Evolutionary conservation across 2,888 invertebrate genomes (phyloP).

Genomic region (Odiellus spinosus): DNA sequence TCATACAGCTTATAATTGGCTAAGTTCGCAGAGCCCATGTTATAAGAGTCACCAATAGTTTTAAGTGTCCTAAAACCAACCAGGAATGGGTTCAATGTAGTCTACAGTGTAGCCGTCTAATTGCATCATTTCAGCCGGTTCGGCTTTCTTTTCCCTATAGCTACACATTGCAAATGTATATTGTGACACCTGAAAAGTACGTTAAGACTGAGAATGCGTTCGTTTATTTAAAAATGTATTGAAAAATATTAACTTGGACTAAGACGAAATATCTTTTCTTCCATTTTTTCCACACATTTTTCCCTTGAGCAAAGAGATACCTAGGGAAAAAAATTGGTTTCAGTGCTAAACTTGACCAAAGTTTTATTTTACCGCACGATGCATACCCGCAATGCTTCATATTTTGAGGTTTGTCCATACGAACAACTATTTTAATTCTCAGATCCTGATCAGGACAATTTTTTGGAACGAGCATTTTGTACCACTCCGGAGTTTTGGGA

Average conservation of each 20-base stretch:
- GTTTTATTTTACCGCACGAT: not conserved
- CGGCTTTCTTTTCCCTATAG: slow-evolving; percentile 96
- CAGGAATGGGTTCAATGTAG: slow-evolving; percentile 89
- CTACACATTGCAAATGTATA: slow-evolving; percentile 99
- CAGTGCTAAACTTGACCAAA: too few relatives aligned
- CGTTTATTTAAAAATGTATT: slow-evolving; percentile 2
- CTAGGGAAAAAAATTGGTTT: slow-evolving; percentile 31
- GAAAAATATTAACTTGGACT: slow-evolving; percentile 56
- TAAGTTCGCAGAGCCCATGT: too few relatives aligned
- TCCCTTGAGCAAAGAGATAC: slow-evolving; percentile 79
- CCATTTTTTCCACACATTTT: slow-evolving; percentile 99
- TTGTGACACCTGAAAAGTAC: slow-evolving; percentile 50
- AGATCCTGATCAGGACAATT: slow-evolving; percentile 89
- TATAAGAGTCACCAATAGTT: too few relatives aligned
- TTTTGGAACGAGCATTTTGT: slow-evolving; percentile 90
- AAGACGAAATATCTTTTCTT: slow-evolving; percentile 95
- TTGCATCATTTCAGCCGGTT: slow-evolving; percentile 99
- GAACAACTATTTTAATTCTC: slow-evolving; percentile 88
- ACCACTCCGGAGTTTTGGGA: slow-evolving; percentile 66
- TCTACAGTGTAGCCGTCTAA: slow-evolving; percentile 98
- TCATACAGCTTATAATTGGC: too few relatives aligned
- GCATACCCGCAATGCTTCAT: slow-evolving; percentile 94
- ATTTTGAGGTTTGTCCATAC: slow-evolving; percentile 97
- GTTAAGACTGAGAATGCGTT: not conserved
- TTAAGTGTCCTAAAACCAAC: slow-evolving; percentile 38